Percentiles rank a stretch among this genome's conserved stretches.
Conservation (phyloP, 1,140 invertebrate genomes). For the Drosophila mauritiana region DNA sequence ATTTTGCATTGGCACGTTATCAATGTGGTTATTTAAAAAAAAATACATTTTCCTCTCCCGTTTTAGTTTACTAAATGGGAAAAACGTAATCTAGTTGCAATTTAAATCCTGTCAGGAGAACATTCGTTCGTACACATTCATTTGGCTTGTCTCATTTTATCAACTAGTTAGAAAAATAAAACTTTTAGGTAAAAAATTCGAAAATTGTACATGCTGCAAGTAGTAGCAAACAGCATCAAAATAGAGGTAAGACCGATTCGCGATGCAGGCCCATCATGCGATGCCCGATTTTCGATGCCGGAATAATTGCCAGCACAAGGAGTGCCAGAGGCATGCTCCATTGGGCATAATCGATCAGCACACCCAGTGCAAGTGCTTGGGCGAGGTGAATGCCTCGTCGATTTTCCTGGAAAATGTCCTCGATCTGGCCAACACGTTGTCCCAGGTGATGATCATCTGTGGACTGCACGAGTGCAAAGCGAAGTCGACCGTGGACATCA, state of each 20-base stretch:
- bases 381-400: constrained; percentile 77
- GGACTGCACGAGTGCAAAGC: constrained; percentile 82
- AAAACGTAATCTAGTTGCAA: neutral
- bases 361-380: constrained; percentile 73
- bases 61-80: neutral
- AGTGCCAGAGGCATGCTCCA: constrained; percentile 73
- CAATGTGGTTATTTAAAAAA: too few species aligned
- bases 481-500: constrained; percentile 76
- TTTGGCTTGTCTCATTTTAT: constrained; percentile 49
- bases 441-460: constrained; percentile 80
- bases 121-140: neutral
- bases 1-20: too few species aligned
- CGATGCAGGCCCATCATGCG: constrained; percentile 76
- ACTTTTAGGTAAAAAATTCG: constrained; percentile 14
- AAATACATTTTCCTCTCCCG: too few species aligned
- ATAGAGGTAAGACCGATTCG: constrained; percentile 13
- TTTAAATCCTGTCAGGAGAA: neutral
- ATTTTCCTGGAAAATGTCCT: constrained; percentile 79
- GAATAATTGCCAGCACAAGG: constrained; percentile 75
- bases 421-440: constrained; percentile 71
- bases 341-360: constrained; percentile 74
- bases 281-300: constrained; percentile 78
- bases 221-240: neutral
- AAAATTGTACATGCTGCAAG: constrained; percentile 10
- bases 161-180: constrained; percentile 14